Evolutionary conservation across 2,797 vertebrate genomes (phyloP), one percentile per base, ranked within the genome.

Genomic region (Coranthus polyacanthus): DNA sequence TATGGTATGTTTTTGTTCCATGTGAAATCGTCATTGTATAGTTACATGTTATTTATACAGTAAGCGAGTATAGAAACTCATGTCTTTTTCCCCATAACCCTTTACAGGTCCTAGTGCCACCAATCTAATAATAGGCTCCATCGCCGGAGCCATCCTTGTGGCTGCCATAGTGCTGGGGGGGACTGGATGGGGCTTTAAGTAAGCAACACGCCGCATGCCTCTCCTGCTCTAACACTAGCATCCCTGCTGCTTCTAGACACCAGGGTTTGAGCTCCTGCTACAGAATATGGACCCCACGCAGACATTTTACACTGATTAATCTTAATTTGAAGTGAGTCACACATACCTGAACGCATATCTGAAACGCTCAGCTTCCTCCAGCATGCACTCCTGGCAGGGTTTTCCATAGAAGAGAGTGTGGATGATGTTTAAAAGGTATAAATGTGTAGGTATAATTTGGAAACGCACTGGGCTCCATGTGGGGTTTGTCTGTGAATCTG

Each of bases 151-250:
- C 95, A 99, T 99, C 96, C 98, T 99, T 96, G 98, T 99, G 96
- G 97, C 97, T 93, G 98, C 98, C 93, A 99, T 99, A 98, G 98
- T 99, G 95, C 97, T 99, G 96, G 98, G 98, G 95, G 98, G 98
- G 91, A 99, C 98, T 95, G 98, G 98, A 97, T 99, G 98, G 98
- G 98, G 98, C 92, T 99, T 99, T 99, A 99, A 99, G 98, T 99
- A 99, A 99, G 98, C 95, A 97, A 94, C 84, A 87, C 70, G 88
- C 90, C 90, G 97, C 97, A 98, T 99, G 98, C 94, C 95, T 97
- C 95, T 94, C 94, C 93, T 88, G 94, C 78, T 84, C 85, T 95
- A 94, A 95, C 94, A 94, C 92, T 94, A 94, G 95, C 96, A 90
- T 94, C 93, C 95, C 93, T 95, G 91, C 95, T 96, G 96, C 96